phyloP scores from a whole-genome alignment of 2,113 vertebrate genomes.

The Stomatorhinus ivindoensis region DNA sequence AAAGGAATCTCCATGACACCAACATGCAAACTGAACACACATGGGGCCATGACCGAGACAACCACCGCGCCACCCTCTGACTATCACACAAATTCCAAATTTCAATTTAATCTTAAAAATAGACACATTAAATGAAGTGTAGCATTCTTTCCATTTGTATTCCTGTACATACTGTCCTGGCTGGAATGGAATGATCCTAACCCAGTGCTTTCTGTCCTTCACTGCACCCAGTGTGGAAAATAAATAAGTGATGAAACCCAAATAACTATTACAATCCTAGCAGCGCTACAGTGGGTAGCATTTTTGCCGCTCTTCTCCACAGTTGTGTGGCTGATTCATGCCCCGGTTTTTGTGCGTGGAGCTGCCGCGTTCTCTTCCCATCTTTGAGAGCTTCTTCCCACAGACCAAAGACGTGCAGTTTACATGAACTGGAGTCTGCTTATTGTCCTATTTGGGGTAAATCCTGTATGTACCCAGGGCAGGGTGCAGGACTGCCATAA shows the following conservation, averaged over 20 bases:
- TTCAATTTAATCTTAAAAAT: neutral
- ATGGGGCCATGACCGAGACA: neutral
- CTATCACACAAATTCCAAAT: neutral
- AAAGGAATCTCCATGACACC: neutral
- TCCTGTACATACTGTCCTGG: neutral
- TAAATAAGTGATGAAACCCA: neutral
- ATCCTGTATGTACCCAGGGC: neutral
- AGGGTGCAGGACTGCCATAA: neutral
- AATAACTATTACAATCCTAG: neutral
- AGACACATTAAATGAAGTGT: neutral
- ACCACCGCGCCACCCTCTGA: neutral
- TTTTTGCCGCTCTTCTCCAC: neutral
- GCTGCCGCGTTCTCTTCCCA: neutral
- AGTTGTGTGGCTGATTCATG: neutral
- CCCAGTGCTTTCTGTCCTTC: neutral
- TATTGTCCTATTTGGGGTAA: neutral
- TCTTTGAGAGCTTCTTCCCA: neutral
- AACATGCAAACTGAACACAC: neutral
- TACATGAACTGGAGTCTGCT: neutral
- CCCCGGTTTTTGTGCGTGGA: neutral
- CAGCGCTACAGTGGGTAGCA: neutral
- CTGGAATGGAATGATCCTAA: neutral
- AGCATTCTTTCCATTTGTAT: neutral
- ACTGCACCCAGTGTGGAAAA: neutral
- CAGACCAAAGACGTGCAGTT: neutral